phyloP scores from a whole-genome alignment of 2,113 vertebrate species.

The Agelaius phoeniceus region DNA sequence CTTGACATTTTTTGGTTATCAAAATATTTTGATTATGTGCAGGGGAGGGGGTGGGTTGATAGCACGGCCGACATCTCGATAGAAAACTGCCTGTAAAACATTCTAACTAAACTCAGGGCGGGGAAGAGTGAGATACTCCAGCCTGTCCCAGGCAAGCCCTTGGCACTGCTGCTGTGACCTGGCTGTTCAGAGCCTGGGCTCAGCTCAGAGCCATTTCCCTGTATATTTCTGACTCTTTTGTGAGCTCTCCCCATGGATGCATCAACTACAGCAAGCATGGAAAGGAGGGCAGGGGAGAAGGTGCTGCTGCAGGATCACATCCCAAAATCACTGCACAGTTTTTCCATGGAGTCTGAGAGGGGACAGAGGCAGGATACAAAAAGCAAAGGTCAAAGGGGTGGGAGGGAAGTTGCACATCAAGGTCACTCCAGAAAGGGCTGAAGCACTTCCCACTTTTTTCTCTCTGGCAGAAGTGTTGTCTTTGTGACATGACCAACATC shows the following conservation, averaged over 20 bases:
- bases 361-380: background rate
- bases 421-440: background rate
- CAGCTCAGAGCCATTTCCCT: background rate
- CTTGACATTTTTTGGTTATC: constrained; percentile 35
- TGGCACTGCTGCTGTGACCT: background rate
- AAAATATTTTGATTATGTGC: constrained; percentile 57
- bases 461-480: background rate
- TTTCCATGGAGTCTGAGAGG: background rate
- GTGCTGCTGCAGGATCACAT: background rate
- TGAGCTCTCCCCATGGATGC: background rate
- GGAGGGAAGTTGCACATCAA: background rate
- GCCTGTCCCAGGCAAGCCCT: background rate
- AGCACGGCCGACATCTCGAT: fast-evolving
- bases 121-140: constrained; percentile 6
- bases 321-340: background rate
- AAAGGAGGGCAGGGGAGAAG: background rate
- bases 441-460: background rate
- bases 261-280: fast-evolving
- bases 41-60: background rate
- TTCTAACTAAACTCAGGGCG: background rate
- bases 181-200: background rate
- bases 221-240: background rate
- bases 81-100: constrained; percentile 19
- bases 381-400: background rate
- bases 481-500: background rate